A percentile compares a stretch with the other conserved stretches of the same genome.
Evolutionary conservation across 2,113 vertebrate genomes (phyloP).

Genomic region (Vombatus ursinus): DNA sequence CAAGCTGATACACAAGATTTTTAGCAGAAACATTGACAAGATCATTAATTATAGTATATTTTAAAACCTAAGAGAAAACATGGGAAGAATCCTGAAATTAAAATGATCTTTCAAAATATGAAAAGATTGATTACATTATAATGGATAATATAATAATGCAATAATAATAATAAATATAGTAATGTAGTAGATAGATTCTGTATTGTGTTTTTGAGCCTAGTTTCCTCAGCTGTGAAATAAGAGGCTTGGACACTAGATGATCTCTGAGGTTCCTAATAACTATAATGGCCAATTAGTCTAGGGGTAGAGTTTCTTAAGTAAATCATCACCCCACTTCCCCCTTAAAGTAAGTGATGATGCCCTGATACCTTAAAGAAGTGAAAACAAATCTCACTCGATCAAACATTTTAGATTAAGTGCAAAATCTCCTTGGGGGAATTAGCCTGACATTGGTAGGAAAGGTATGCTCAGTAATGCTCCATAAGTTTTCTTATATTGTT

Average conservation of each 20-base stretch:
- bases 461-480: background rate
- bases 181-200: background rate
- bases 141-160: no score
- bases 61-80: background rate
- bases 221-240: background rate
- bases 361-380: background rate
- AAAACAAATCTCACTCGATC: background rate
- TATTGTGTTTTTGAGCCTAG: background rate
- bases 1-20: background rate
- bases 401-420: background rate
- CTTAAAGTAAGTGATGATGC: background rate
- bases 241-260: background rate
- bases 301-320: background rate
- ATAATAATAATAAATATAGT: no score
- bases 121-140: background rate
- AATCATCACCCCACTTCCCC: background rate
- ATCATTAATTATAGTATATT: background rate
- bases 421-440: constrained; percentile 11
- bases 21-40: background rate
- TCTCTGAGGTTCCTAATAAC: background rate
- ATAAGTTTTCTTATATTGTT: background rate
- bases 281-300: background rate
- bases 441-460: background rate
- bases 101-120: background rate
- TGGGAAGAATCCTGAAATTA: background rate